Conservation (phyloP, 2,888 invertebrate species). For the Sinopyrophorus schimmeli region DNA sequence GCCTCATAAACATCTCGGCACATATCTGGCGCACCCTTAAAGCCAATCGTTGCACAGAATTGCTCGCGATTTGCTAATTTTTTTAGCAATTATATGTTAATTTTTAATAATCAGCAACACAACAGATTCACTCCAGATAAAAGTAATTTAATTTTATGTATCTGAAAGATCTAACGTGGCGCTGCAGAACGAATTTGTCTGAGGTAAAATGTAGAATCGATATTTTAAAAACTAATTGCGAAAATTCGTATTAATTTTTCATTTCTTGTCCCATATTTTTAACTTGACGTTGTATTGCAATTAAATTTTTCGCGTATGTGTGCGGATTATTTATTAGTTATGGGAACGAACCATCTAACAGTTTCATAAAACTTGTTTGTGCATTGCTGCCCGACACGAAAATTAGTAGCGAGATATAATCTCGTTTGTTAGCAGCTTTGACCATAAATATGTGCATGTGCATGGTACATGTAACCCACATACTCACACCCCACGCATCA, state of each 20-base stretch:
- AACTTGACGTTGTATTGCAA: too few species aligned
- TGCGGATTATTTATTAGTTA: constrained; percentile 8
- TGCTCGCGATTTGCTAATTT: constrained; percentile 19
- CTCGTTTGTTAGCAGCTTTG: constrained; percentile 36
- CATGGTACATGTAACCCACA: constrained; percentile 44
- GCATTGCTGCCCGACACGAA: constrained; percentile 33
- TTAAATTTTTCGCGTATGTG: constrained; percentile 9
- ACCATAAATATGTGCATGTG: constrained; percentile 40
- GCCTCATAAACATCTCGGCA: constrained; percentile 35
- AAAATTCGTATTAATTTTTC: too few species aligned
- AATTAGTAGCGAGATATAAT: constrained; percentile 41
- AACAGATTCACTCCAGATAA: too few species aligned
- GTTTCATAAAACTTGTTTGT: constrained; percentile 11
- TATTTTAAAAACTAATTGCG: too few species aligned
- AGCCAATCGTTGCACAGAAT: constrained; percentile 42
- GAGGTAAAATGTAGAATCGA: too few species aligned
- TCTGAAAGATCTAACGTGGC: too few species aligned
- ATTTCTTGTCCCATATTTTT: too few species aligned
- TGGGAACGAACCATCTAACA: background rate
- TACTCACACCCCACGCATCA: constrained; percentile 40
- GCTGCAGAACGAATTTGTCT: too few species aligned
- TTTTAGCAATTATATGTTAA: too few species aligned
- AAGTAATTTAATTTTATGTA: too few species aligned
- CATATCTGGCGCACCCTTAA: constrained; percentile 41
- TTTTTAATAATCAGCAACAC: too few species aligned